Evolutionary conservation across 2,888 invertebrate genomes (phyloP).

Genomic region (Helleia helle): DNA sequence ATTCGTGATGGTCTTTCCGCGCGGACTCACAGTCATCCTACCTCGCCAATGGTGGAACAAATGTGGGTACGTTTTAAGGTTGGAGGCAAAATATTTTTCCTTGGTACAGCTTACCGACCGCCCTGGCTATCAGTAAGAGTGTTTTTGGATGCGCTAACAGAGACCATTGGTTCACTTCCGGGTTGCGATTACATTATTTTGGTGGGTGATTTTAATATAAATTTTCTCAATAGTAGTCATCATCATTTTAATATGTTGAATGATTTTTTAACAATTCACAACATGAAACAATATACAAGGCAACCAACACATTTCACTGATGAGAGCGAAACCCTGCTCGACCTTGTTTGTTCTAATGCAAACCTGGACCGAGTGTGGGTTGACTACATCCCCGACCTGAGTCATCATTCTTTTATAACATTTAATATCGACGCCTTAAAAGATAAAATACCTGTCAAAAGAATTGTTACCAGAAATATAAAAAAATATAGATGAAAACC

Average conservation of each 20-base stretch:
- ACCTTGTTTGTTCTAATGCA: neutral
- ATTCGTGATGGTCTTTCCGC: neutral
- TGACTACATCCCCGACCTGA: neutral
- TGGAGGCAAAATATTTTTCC: too few species aligned
- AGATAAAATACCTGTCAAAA: neutral
- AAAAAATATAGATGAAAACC: neutral
- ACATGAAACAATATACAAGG: neutral
- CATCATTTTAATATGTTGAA: neutral
- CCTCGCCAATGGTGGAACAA: neutral
- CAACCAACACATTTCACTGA: conserved; percentile 1
- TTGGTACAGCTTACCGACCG: neutral
- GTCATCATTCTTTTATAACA: neutral
- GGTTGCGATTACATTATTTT: neutral
- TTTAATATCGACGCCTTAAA: neutral
- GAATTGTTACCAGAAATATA: neutral
- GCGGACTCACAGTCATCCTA: neutral
- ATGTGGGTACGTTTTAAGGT: too few species aligned
- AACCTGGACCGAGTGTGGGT: neutral
- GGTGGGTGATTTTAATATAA: neutral
- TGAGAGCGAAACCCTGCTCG: conserved; percentile 24
- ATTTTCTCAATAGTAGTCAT: neutral
- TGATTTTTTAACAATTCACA: neutral
- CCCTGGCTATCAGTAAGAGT: neutral
- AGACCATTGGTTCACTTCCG: neutral
- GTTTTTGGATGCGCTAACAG: neutral